phyloP scores from a whole-genome alignment of 2,888 invertebrate species.

The Mylabris sibirica region DNA sequence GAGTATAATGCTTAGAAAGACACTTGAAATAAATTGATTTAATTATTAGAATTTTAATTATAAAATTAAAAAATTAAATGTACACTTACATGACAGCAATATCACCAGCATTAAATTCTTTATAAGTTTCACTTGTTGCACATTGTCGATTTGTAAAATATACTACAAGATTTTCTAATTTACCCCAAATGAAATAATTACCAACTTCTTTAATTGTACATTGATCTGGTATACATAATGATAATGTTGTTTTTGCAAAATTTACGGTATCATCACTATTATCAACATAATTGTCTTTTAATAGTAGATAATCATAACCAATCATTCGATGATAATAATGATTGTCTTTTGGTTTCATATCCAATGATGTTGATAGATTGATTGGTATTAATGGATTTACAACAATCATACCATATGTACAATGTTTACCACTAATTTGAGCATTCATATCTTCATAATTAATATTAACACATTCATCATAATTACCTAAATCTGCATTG shows the following conservation, averaged over 20 bases:
- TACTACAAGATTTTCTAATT: not conserved
- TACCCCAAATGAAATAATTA: constrained; percentile 22
- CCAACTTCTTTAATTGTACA: constrained; percentile 29
- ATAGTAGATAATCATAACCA: not conserved
- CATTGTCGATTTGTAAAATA: constrained; percentile 1
- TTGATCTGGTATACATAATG: constrained; percentile 26
- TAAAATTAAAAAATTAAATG: not conserved
- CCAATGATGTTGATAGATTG: not conserved
- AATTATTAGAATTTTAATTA: not conserved
- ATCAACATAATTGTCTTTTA: not conserved
- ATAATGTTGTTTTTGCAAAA: not conserved
- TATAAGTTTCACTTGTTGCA: constrained; percentile 18
- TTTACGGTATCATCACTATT: not conserved
- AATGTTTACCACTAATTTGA: constrained; percentile 26
- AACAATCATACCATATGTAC: constrained; percentile 18
- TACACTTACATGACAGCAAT: constrained; percentile 27
- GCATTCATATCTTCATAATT: constrained; percentile 17
- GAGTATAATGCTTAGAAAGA: constrained; percentile 3
- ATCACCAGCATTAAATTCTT: constrained; percentile 18
- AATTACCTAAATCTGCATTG: constrained; percentile 29
- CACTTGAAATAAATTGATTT: constrained; percentile 1
- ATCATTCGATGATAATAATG: not conserved
- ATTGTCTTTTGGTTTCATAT: not conserved
- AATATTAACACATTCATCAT: constrained; percentile 26
- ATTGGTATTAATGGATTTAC: constrained; percentile 16